Evolutionary conservation across 2,797 vertebrate species (phyloP), one percentile per base, ranked within the genome.

Genomic region (Acomys russatus): DNA sequence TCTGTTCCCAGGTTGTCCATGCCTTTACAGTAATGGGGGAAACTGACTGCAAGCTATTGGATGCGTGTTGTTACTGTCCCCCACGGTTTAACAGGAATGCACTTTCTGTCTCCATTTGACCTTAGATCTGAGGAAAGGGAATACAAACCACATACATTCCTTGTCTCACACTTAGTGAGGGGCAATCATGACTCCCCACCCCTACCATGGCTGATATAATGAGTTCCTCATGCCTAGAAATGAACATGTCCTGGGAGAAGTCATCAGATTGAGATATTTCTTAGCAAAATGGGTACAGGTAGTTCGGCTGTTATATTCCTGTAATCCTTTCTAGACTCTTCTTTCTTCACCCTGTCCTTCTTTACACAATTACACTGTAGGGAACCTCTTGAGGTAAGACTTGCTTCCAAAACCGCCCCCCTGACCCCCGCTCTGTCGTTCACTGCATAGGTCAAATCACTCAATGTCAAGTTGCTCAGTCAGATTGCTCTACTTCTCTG

Each of bases 291-390:
- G 28, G 22, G 25, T 30, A 35, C 49, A 86, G 56, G 35, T 54
- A 14, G 9, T n/a, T 82, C 38, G 63, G 66, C 84, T n/a, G 83
- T 86, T 70, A n/a, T 15, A 38, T 90, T 93, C 79, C 71, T 96
- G 66, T 20, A 66, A 83, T 25, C 30, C 33, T 70, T 51, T n/a
- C 70, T 17, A 91, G 64, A 78, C 35, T 78, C 70, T 51, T 54
- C 6, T 64, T 7, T n/a, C 68, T 83, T 7, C 54, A 28, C 59
- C 64, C 56, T 70, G 44, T 54, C 83, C 22, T 22, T 44, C 51
- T n/a, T 44, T 28, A 56, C 18, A 54, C 20, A 49, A 84, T 63
- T 25, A 12, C 6, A 30, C 54, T 82, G 33, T 66, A 93, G 82
- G 85, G 35, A 74, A 64, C 2, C 30, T 30, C 51, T 90, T 74